Base-by-base conservation (phyloP, 2,113 vertebrate genomes). In the Sceloporus undulatus region DNA sequence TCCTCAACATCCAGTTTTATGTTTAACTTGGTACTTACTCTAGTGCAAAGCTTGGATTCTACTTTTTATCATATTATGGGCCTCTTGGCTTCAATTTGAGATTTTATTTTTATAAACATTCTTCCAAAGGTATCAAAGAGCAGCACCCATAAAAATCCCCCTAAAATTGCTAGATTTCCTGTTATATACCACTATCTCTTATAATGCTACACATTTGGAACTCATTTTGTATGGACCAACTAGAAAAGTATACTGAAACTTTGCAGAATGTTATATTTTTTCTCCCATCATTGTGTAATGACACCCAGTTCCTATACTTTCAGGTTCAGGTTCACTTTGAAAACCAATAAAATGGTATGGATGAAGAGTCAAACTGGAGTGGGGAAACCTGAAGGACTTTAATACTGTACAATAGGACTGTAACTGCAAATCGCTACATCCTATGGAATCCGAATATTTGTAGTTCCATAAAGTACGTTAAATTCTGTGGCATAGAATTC, bases 1-100 rank as follows among this genome's bases (percentile, higher is more conserved):
- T 74, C 23, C 70, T 29, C 65, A 40, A 71, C 85, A n/a, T 18
- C 29, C 0, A 0, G 40, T 4, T 23, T 0, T 7, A 0, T 4
- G 52, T 40, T 0, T 68, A 82, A 34, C 65, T 7, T 40, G 4
- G 48, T 89, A 27, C 38, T 0, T 0, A n/a, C 25, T 70, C 8
- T n/a, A 73, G 25, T 0, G 1, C 38, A 0, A 0, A 88, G 70
- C 71, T 65, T 29, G 54, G 73, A 65, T 34, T 34, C 42, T 9
- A n/a, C 66, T 29, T 54, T 79, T 84, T 21, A 0, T 48, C 56
- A 38, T 29, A 54, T 11, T 25, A n/a, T 71, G 11, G 34, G 6
- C 27, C 3, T 40, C 8, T 16, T 27, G 65, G 34, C 19, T 52
- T 38, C n/a, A 38, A n/a, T 4, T 1, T 3, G 23, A 16, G 66